phyloP scores from a whole-genome alignment of 2,113 vertebrate genomes.

The Mandrillus leucophaeus region DNA sequence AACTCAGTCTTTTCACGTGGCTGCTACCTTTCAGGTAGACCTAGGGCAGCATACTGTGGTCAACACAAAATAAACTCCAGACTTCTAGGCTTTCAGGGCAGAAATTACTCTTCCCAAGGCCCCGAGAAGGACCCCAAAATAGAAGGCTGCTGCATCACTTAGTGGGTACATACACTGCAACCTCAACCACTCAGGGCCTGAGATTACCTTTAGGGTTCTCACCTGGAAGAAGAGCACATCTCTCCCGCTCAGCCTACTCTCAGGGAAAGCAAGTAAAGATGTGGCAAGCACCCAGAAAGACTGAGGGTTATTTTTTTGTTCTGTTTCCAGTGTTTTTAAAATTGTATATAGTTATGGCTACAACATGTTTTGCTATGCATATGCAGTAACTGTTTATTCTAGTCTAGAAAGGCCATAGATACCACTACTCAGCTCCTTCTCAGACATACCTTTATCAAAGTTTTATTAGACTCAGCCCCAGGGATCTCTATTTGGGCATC shows the following conservation, averaged over 20 bases:
- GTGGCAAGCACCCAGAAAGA: not conserved
- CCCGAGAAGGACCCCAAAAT: not conserved
- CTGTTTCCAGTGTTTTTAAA: not conserved
- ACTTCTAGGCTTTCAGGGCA: not conserved
- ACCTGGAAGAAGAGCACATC: not conserved
- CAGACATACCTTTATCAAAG: constrained; percentile 62
- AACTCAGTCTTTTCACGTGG: not conserved
- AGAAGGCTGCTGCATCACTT: not conserved
- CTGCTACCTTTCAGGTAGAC: not conserved
- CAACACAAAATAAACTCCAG: not conserved
- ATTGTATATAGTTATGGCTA: not conserved
- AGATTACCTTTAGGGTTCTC: not conserved
- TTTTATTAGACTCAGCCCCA: constrained; percentile 60
- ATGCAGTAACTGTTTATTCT: not conserved
- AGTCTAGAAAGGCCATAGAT: constrained; percentile 33
- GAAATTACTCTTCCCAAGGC: not conserved
- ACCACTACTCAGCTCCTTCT: constrained; percentile 40
- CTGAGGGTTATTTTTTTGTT: not conserved
- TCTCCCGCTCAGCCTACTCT: not conserved
- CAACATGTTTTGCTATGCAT: not conserved
- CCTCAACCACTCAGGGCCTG: not conserved
- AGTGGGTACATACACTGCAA: not conserved
- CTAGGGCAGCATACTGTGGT: not conserved
- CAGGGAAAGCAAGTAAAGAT: constrained; percentile 22
- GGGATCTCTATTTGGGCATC: constrained; percentile 52